phyloP scores from a whole-genome alignment of 2,113 vertebrate genomes.

The Hepsetus odoe region DNA sequence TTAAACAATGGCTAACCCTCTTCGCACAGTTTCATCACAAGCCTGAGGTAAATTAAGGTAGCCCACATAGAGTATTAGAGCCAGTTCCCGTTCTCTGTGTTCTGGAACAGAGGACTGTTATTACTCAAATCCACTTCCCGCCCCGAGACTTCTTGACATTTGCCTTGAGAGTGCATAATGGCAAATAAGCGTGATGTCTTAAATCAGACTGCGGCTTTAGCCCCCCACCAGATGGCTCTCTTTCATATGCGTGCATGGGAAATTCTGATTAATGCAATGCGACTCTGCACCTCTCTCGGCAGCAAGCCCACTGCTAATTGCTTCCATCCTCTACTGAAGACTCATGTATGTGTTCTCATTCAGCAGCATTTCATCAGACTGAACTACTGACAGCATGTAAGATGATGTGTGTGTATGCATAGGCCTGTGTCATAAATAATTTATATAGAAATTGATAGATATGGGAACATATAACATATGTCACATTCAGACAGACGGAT shows the following conservation, averaged over 20 bases:
- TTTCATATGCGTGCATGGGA: slow-evolving; percentile 58
- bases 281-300: slow-evolving; percentile 42
- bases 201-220: slow-evolving; percentile 38
- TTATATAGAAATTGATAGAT: background rate
- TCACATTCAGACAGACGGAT: background rate
- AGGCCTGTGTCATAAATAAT: slow-evolving; percentile 17
- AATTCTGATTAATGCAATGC: slow-evolving; percentile 59
- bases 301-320: slow-evolving; percentile 48
- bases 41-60: slow-evolving; percentile 41
- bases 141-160: slow-evolving; percentile 41
- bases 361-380: background rate
- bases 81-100: background rate
- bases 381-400: background rate
- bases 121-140: slow-evolving; percentile 19
- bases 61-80: slow-evolving; percentile 6
- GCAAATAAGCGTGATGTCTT: slow-evolving; percentile 32
- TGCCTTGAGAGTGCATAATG: slow-evolving; percentile 36
- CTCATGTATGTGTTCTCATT: slow-evolving; percentile 20
- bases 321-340: slow-evolving; percentile 35
- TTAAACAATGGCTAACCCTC: slow-evolving; percentile 30
- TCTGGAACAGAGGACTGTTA: slow-evolving; percentile 27
- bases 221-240: slow-evolving; percentile 61
- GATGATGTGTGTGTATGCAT: slow-evolving; percentile 5
- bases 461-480: background rate
- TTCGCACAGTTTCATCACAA: slow-evolving; percentile 25